A percentile compares a stretch with the other conserved stretches of the same genome.
Evolutionary conservation across 2,888 invertebrate genomes (phyloP).

Genomic region (Mallateleia sp.): DNA sequence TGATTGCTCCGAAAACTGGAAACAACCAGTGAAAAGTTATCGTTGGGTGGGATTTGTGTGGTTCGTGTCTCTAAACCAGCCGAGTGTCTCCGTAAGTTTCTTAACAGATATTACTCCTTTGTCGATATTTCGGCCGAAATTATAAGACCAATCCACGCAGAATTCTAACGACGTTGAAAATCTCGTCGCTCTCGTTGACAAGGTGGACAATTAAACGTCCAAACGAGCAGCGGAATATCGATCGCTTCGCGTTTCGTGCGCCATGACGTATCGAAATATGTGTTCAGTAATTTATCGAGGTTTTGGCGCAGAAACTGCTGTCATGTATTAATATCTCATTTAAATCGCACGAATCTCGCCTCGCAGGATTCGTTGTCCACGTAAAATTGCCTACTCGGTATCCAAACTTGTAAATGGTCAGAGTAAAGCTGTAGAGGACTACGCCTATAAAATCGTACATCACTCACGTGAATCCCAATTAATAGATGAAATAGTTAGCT

Average conservation of each 20-base stretch:
- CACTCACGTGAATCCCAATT: conserved; percentile 87
- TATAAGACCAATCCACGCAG: too few species aligned
- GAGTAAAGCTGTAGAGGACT: conserved; percentile 81
- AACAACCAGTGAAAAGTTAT: conserved; percentile 79
- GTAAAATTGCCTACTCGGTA: not conserved
- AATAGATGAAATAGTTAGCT: conserved; percentile 46
- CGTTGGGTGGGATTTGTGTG: conserved; percentile 84
- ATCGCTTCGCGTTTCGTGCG: conserved; percentile 69
- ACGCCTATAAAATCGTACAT: conserved; percentile 86
- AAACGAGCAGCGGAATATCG: conserved; percentile 76
- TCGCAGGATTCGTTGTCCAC: not conserved
- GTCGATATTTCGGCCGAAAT: not conserved
- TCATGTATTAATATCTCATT: not conserved
- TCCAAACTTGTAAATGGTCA: not conserved
- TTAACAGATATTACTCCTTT: not conserved
- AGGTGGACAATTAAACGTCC: conserved; percentile 8
- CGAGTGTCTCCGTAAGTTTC: conserved; percentile 78
- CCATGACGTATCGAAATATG: conserved; percentile 70
- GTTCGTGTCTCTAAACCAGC: conserved; percentile 79
- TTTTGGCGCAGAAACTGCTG: not conserved
- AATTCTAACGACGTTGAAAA: too few species aligned
- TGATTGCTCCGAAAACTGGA: conserved; percentile 87
- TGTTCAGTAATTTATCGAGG: conserved; percentile 20
- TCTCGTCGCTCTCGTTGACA: too few species aligned
- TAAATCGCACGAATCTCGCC: not conserved